Percentiles rank a stretch among this genome's conserved stretches.
phyloP scores from a whole-genome alignment of 2,113 vertebrate species.

The Nanger granti region DNA sequence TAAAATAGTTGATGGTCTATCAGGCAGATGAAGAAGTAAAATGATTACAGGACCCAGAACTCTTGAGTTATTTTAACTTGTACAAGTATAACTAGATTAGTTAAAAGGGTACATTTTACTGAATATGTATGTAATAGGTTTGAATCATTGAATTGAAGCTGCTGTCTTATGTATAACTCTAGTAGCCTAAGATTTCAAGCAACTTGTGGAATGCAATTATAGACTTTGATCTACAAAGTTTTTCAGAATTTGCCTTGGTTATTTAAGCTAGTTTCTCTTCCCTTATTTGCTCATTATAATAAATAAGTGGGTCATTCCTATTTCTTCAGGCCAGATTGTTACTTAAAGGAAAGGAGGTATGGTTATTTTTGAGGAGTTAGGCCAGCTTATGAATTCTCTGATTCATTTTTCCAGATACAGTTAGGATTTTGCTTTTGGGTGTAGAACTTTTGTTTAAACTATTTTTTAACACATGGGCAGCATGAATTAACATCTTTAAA shows the following conservation, averaged over 20 bases:
- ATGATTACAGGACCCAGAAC: not conserved
- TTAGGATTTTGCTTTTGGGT: not conserved
- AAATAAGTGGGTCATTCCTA: not conserved
- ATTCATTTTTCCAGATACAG: not conserved
- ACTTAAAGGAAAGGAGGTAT: not conserved
- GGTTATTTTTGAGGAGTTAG: conserved; percentile 12
- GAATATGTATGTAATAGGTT: not conserved
- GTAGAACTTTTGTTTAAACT: not conserved
- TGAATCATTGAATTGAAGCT: not conserved
- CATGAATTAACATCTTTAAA: not conserved
- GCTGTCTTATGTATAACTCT: not conserved
- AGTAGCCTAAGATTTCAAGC: not conserved
- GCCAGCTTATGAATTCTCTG: not conserved
- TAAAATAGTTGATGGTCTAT: not conserved
- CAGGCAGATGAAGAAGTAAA: conserved; percentile 2
- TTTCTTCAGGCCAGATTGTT: not conserved
- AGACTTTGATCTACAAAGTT: not conserved
- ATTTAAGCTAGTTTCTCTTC: conserved; percentile 3
- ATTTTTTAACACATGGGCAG: not conserved
- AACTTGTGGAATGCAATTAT: not conserved
- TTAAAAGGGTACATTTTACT: not conserved
- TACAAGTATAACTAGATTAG: not conserved
- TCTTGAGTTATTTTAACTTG: not conserved
- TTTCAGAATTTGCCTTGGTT: conserved; percentile 34
- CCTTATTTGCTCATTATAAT: not conserved